Base-by-base conservation (phyloP, 2,113 vertebrate species). In the Cacatua alba region DNA sequence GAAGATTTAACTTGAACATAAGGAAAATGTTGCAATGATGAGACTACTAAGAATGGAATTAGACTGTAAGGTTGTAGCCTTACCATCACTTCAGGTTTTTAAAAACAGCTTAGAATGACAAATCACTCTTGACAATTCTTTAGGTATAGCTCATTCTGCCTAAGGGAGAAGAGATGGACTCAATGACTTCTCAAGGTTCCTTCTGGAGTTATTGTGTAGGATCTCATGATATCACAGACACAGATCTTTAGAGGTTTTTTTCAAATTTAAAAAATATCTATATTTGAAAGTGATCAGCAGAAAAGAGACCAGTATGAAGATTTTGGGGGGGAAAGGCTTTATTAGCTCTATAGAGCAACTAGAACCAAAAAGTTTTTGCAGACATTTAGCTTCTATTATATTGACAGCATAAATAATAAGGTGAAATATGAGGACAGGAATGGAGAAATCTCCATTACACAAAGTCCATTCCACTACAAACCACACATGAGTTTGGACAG, bases 91-190 rank as follows among this genome's bases (percentile, higher is more conserved):
- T 90, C 77, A 76, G 21, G 19, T 26, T 92, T 93, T 83, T 59
- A 67, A 85, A 64, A 92, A 70, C 41, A 90, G 33, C 41, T 92
- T 70, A 57, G 76, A 81, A 88, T 93, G 90, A 93, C 60, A 86
- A 95, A 95, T 92, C 62, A 53, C 29, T 93, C 90, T 77, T 94
- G 88, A 92, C 86, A 95, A 53, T 77, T 88, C 71, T 86, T 80
- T 88, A 86, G 94, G 88, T 94, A 49, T 63, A 62, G 68, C 26
- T 94, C 46, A 37, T 74, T 82, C 63, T 80, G 82, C 92, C 90
- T 77, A 39, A 64, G 78, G 88, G 53, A 59, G 24, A 55, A 87
- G 90, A 88, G 24, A 65, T 8, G 49, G 21, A 23, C 13, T 94
- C 86, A 88, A 13, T 74, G 65, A 86, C 52, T 88, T 95, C 67